Percentiles rank a stretch among this genome's conserved stretches.
Evolutionary conservation across 2,797 vertebrate species (phyloP).

Genomic region (Myripristis murdjan): DNA sequence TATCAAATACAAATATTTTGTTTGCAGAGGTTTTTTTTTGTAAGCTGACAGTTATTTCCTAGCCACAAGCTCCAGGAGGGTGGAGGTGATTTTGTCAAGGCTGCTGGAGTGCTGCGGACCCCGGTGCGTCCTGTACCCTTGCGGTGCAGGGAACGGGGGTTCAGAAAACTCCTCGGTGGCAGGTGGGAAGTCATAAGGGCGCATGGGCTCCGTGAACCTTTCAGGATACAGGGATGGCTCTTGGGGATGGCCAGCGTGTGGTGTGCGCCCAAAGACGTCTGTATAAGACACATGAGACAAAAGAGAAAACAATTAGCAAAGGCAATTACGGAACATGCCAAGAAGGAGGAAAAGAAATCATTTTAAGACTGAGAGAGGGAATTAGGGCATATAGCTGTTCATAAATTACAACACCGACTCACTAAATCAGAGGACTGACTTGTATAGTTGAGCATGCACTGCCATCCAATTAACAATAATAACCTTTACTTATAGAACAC

Average conservation of each 20-base stretch:
- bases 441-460: too few species aligned
- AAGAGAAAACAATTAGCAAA: background rate
- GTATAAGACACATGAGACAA: background rate
- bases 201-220: constrained; percentile 61
- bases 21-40: background rate
- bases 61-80: constrained; percentile 80
- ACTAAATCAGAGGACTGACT: background rate
- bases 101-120: constrained; percentile 65
- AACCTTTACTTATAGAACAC: too few species aligned
- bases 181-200: constrained; percentile 34
- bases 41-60: constrained; percentile 65
- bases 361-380: background rate
- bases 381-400: background rate
- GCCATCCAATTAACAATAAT: too few species aligned
- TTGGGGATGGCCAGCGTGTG: constrained; percentile 34
- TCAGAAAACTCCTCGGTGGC: constrained; percentile 51
- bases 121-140: constrained; percentile 35
- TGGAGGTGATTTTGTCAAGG: constrained; percentile 81
- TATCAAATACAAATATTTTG: background rate
- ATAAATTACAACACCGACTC: background rate
- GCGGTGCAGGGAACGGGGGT: constrained; percentile 47
- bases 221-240: constrained; percentile 48
- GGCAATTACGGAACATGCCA: background rate
- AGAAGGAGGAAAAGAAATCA: too few species aligned
- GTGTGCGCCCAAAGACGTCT: constrained; percentile 59